These are phyloP conservation scores for Belgica antarctica DNA, from an alignment of 2,888 invertebrate genomes.

Conservation along the genomic window DNA sequence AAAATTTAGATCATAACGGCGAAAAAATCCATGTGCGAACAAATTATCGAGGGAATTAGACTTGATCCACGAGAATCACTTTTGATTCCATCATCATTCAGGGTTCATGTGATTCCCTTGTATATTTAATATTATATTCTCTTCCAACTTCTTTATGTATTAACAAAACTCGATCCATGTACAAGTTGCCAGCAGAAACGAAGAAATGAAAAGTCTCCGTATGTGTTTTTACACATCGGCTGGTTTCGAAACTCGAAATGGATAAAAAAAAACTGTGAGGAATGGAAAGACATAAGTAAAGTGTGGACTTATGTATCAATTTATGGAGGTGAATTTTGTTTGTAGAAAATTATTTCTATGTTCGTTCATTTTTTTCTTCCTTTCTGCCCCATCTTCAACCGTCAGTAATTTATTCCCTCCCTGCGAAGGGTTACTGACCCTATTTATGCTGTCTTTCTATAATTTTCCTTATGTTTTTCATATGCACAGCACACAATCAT, in stretches of 20 bases:
- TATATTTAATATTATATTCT: neutral
- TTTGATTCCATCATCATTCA: neutral
- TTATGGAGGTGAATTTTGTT: constrained; percentile 28
- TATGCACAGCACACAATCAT: constrained; percentile 10
- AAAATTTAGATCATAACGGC: too few relatives aligned
- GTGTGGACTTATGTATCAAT: constrained; percentile 20
- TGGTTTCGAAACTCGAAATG: constrained; percentile 24
- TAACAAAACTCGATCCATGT: constrained; percentile 15
- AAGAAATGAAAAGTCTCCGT: constrained; percentile 2
- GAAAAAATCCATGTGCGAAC: constrained; percentile 3
- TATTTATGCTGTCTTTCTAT: neutral
- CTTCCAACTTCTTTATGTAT: neutral
- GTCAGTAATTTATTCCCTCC: constrained; percentile 26
- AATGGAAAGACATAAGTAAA: neutral
- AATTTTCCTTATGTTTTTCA: neutral
- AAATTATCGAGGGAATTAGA: neutral
- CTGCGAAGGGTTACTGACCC: constrained; percentile 41
- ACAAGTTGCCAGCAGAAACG: neutral
- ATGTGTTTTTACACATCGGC: constrained; percentile 24
- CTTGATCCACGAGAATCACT: constrained; percentile 7
- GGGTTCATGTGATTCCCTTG: constrained; percentile 20
- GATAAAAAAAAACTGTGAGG: neutral
- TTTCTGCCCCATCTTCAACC: neutral
- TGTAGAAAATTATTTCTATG: too few relatives aligned
- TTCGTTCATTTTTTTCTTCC: neutral